Conservation (phyloP, 2,797 vertebrate species). For the Arnoldichthys spilopterus region DNA sequence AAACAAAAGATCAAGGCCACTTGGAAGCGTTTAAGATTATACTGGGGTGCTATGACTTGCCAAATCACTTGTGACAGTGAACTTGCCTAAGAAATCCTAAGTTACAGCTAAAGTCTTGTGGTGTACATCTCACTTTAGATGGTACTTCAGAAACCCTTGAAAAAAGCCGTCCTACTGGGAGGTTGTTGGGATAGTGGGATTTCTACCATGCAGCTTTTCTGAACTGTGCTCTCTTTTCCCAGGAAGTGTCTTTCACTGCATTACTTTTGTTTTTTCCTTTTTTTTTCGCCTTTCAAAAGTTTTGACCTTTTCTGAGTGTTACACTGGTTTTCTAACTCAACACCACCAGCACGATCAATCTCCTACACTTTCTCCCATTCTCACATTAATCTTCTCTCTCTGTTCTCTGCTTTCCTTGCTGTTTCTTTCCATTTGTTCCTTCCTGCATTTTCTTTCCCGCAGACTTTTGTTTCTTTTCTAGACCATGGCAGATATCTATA, state of each 20-base stretch:
- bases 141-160: background rate
- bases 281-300: conserved; percentile 30
- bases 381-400: conserved; percentile 9
- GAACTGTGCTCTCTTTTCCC: conserved; percentile 45
- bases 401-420: background rate
- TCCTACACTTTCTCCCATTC: background rate
- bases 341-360: conserved; percentile 28
- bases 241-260: conserved; percentile 26
- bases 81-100: background rate
- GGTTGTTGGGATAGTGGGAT: conserved; percentile 22
- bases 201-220: conserved; percentile 22
- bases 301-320: conserved; percentile 28
- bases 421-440: conserved; percentile 21
- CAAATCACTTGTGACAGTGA: background rate
- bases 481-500: background rate
- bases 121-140: background rate
- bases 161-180: conserved; percentile 14
- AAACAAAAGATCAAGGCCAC: background rate
- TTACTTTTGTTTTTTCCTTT: background rate
- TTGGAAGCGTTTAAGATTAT: background rate
- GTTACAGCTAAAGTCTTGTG: background rate
- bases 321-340: conserved; percentile 6
- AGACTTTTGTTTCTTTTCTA: background rate
- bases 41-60: background rate
- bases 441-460: conserved; percentile 31